Percentiles rank a stretch among this genome's conserved stretches.
phyloP scores from a whole-genome alignment of 2,797 vertebrate genomes.

The Delichon dasypus region DNA sequence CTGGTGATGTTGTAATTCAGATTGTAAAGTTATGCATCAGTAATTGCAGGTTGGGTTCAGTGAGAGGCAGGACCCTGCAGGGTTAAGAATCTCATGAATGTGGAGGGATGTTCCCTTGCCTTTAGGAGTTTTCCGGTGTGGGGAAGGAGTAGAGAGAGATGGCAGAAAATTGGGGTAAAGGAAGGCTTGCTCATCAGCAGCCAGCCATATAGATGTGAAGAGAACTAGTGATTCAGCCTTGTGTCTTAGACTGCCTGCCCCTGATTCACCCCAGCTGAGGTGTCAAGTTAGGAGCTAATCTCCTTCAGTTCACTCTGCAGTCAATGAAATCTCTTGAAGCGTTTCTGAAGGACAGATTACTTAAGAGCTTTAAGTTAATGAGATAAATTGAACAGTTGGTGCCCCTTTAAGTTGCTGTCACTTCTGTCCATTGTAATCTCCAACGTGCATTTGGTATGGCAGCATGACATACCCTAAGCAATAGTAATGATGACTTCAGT shows the following conservation, averaged over 20 bases:
- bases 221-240: background rate
- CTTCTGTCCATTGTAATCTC: background rate
- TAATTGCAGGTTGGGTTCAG: background rate
- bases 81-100: background rate
- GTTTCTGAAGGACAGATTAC: constrained; percentile 39
- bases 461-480: background rate
- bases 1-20: background rate
- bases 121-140: background rate
- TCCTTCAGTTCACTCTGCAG: constrained; percentile 9
- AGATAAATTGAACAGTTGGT: constrained; percentile 35
- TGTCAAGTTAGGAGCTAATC: constrained; percentile 31
- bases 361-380: constrained; percentile 39
- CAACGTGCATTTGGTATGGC: background rate
- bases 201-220: background rate
- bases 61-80: background rate
- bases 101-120: background rate
- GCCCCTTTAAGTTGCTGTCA: background rate
- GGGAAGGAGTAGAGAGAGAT: background rate
- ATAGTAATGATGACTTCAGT: background rate
- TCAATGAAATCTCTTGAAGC: constrained; percentile 39
- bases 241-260: background rate
- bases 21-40: background rate
- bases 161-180: background rate
- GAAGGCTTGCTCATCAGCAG: background rate
- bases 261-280: background rate